A percentile compares a stretch with the other conserved stretches of the same genome.
Conservation (phyloP, 2,797 vertebrate species). For the Chelmon rostratus region DNA sequence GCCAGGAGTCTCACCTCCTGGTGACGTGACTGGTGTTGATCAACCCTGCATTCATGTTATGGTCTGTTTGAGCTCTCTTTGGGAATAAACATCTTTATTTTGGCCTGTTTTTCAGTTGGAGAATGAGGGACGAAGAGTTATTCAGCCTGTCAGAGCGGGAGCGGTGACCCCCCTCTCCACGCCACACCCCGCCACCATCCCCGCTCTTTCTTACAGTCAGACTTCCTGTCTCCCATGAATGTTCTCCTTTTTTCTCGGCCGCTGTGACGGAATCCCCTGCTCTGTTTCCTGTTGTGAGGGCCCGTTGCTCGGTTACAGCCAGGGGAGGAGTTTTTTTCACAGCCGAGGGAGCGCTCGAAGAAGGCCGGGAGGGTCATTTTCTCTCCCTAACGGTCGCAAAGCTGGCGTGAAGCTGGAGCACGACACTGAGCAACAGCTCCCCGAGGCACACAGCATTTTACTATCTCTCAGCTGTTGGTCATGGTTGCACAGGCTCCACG, state of each 20-base stretch:
- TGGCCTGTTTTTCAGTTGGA: neutral
- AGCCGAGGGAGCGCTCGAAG: conserved; percentile 64
- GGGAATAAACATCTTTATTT: neutral
- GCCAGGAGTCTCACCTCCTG: conserved; percentile 21
- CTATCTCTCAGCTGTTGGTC: conserved; percentile 42
- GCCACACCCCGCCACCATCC: conserved; percentile 51
- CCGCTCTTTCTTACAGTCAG: conserved; percentile 71
- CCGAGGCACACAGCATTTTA: conserved; percentile 43
- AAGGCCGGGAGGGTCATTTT: conserved; percentile 61
- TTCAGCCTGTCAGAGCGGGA: conserved; percentile 19
- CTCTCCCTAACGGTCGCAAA: conserved; percentile 44
- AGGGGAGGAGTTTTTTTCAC: conserved; percentile 74
- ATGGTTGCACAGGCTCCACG: conserved; percentile 24
- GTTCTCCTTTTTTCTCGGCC: conserved; percentile 83
- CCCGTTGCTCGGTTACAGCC: conserved; percentile 89
- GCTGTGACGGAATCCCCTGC: conserved; percentile 92
- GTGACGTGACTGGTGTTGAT: neutral
- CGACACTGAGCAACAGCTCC: conserved; percentile 57
- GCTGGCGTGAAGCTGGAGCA: conserved; percentile 52
- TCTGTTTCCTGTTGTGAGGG: conserved; percentile 97
- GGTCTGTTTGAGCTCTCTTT: neutral
- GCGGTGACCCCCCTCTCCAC: conserved; percentile 12
- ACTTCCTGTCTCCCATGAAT: conserved; percentile 89
- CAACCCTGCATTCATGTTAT: neutral
- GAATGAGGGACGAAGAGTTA: conserved; percentile 22